These are phyloP conservation scores for Hirtodrosophila duncani DNA, from an alignment of 2,888 invertebrate species.

Conservation along the genomic window DNA sequence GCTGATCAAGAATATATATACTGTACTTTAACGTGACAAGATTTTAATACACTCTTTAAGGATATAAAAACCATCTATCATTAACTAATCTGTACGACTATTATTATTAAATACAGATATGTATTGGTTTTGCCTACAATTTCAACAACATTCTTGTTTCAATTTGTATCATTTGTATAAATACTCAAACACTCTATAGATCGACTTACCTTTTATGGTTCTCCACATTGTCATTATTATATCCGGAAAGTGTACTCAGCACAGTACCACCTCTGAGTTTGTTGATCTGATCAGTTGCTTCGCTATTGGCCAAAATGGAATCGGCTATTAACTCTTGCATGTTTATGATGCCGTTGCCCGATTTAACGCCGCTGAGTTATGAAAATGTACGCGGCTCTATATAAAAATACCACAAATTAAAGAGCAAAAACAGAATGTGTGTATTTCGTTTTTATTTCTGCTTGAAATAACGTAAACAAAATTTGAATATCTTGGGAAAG, in stretches of 20 bases:
- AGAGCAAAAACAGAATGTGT: conserved; percentile 44
- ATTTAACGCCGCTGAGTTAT: conserved; percentile 35
- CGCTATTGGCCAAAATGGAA: conserved; percentile 27
- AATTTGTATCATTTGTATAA: too few relatives aligned
- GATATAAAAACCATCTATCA: too few relatives aligned
- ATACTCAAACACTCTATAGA: too few relatives aligned
- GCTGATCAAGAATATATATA: too few relatives aligned
- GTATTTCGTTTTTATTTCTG: conserved; percentile 34
- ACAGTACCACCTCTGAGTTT: conserved; percentile 40
- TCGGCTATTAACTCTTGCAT: conserved; percentile 61
- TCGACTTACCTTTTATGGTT: conserved; percentile 30
- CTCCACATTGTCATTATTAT: conserved; percentile 28
- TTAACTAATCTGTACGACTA: too few relatives aligned
- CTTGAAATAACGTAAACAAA: conserved; percentile 48
- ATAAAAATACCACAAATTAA: conserved; percentile 68
- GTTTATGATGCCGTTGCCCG: conserved; percentile 35
- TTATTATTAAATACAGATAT: too few relatives aligned
- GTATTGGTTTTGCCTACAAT: too few relatives aligned
- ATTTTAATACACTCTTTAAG: too few relatives aligned
- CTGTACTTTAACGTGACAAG: too few relatives aligned
- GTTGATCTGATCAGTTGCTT: conserved; percentile 29
- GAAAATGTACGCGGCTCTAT: conserved; percentile 30
- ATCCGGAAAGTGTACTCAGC: conserved; percentile 28
- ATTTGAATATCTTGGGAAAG: too few relatives aligned
- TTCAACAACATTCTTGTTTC: too few relatives aligned